Conservation (phyloP, 1,140 invertebrate genomes). For the Ladona fulva region DNA sequence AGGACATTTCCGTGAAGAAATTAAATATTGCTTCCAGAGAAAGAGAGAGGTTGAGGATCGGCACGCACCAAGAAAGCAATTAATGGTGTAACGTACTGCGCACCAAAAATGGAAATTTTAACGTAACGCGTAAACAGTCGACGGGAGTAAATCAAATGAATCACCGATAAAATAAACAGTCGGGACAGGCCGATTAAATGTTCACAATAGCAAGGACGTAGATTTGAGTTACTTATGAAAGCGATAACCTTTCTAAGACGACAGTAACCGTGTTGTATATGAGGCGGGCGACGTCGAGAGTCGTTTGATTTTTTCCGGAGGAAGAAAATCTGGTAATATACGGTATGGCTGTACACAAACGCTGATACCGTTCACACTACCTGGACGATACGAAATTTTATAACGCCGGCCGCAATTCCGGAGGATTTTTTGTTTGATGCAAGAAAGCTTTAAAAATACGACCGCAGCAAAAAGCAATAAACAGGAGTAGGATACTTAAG, state of each 20-base stretch:
- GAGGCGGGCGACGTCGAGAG: neutral
- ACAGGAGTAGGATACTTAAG: no score
- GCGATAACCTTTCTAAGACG: neutral
- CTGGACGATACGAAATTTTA: neutral
- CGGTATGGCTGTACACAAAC: neutral
- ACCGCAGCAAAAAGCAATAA: no score
- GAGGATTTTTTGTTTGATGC: no score
- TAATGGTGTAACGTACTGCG: no score
- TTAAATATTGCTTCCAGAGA: no score
- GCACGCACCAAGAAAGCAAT: no score
- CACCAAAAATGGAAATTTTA: no score
- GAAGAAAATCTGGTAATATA: slow-evolving; percentile 4
- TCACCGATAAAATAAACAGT: neutral
- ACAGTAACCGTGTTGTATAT: slow-evolving; percentile 1
- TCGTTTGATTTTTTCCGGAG: neutral
- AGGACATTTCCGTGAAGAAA: no score
- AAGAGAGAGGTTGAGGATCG: no score
- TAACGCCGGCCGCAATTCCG: no score
- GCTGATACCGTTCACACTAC: neutral
- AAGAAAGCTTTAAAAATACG: no score
- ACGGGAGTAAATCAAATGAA: neutral
- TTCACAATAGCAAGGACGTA: neutral
- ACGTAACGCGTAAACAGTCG: neutral
- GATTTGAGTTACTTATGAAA: slow-evolving; percentile 1
- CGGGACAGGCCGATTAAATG: neutral